phyloP scores from a whole-genome alignment of 2,113 vertebrate genomes.

The Abramis brama region DNA sequence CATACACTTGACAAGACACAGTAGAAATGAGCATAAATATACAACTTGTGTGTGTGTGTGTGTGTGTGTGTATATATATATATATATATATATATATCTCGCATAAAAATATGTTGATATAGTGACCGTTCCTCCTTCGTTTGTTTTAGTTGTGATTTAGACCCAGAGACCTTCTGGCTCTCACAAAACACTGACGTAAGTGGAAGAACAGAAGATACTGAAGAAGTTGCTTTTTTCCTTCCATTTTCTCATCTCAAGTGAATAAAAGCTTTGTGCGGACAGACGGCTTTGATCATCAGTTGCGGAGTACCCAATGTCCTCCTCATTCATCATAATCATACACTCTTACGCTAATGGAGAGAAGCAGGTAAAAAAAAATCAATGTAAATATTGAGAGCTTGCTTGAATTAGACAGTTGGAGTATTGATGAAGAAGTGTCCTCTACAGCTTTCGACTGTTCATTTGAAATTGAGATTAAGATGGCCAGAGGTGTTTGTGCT shows the following conservation, averaged over 20 bases:
- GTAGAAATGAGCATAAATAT: too few relatives aligned
- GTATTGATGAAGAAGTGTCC: not conserved
- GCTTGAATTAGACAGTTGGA: constrained; percentile 30
- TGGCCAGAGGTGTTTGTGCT: constrained; percentile 40
- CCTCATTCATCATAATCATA: constrained; percentile 34
- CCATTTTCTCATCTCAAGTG: constrained; percentile 20
- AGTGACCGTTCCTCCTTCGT: not conserved
- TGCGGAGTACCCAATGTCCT: not conserved
- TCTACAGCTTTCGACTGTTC: constrained; percentile 11
- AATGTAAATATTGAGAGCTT: constrained; percentile 6
- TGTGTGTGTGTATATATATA: too few relatives aligned
- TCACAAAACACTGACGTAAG: constrained; percentile 12
- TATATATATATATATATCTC: too few relatives aligned
- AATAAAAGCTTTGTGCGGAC: constrained; percentile 12
- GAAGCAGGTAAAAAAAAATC: constrained; percentile 14
- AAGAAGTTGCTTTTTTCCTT: not conserved
- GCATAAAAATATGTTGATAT: not conserved
- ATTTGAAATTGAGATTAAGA: constrained; percentile 26
- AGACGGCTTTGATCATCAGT: constrained; percentile 36
- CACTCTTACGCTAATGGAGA: constrained; percentile 29
- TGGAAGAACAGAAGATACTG: not conserved
- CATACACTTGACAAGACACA: too few relatives aligned
- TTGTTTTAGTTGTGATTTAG: not conserved
- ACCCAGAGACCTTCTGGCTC: not conserved
- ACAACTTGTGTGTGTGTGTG: too few relatives aligned